Evolutionary conservation across 2,113 vertebrate species (phyloP).

Genomic region (Prinia subflava): DNA sequence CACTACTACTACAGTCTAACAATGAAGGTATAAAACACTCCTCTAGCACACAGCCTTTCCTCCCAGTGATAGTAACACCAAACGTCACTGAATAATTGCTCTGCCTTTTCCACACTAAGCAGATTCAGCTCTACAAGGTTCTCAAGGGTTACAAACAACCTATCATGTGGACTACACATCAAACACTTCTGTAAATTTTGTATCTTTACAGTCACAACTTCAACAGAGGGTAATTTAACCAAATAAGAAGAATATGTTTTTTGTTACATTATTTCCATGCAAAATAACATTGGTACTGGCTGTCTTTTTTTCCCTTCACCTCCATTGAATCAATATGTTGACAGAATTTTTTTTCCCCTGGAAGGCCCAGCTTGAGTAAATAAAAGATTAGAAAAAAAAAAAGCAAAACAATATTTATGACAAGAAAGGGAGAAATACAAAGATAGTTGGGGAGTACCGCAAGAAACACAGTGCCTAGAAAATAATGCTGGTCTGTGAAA

Average conservation of each 20-base stretch:
- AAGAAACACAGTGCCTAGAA: neutral
- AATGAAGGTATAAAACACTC: neutral
- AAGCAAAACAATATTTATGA: neutral
- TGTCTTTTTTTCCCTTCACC: fast-evolving
- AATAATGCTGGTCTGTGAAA: neutral
- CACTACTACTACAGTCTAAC: neutral
- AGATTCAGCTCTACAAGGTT: neutral
- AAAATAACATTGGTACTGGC: neutral
- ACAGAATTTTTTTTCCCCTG: neutral
- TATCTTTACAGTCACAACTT: neutral
- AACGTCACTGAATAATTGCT: neutral
- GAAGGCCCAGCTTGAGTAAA: neutral
- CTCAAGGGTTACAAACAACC: neutral
- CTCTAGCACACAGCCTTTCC: neutral
- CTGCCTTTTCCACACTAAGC: neutral
- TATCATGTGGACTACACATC: no score
- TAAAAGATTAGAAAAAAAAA: neutral
- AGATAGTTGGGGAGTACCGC: neutral
- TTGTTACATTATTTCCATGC: neutral
- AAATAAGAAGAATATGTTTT: neutral
- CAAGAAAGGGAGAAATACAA: neutral
- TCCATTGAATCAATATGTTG: neutral
- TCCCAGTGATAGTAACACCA: neutral
- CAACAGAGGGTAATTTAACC: neutral
- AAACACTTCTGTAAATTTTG: neutral